phyloP scores from a whole-genome alignment of 2,113 vertebrate genomes.

The Globicephala melas region DNA sequence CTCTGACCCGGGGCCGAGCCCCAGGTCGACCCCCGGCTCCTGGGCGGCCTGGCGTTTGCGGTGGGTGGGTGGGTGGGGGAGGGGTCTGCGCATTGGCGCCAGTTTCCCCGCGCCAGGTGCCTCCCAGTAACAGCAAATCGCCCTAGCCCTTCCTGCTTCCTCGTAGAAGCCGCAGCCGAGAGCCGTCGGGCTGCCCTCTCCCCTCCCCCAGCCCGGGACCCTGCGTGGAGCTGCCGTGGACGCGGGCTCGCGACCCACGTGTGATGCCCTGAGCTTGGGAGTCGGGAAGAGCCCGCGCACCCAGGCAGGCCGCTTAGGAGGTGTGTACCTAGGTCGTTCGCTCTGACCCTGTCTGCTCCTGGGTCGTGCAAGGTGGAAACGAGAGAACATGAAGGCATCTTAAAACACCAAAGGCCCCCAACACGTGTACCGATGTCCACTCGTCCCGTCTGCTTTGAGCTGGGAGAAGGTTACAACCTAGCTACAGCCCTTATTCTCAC shows the following conservation, averaged over 20 bases:
- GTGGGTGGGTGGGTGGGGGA: background rate
- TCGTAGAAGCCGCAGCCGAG: background rate
- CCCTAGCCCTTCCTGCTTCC: background rate
- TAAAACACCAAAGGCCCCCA: fast-evolving
- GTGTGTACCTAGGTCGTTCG: background rate
- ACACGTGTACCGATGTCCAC: fast-evolving
- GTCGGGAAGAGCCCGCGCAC: background rate
- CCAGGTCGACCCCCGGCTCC: too few relatives aligned
- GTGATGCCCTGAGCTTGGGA: fast-evolving
- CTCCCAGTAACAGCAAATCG: fast-evolving
- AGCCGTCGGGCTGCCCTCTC: background rate
- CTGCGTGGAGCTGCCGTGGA: fast-evolving
- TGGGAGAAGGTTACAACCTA: background rate
- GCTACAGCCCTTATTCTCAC: background rate
- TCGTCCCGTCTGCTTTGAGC: background rate
- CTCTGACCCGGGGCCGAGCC: background rate
- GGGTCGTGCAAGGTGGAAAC: background rate
- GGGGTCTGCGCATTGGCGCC: background rate
- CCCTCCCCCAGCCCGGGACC: background rate
- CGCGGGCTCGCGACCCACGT: fast-evolving
- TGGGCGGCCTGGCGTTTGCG: background rate
- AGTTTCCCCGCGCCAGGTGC: fast-evolving
- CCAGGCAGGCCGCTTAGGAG: background rate
- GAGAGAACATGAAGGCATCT: background rate
- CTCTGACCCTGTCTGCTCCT: background rate